Percentiles rank a stretch among this genome's conserved stretches.
Conservation (phyloP, 1,140 invertebrate genomes). For the Odontomachus brunneus region DNA sequence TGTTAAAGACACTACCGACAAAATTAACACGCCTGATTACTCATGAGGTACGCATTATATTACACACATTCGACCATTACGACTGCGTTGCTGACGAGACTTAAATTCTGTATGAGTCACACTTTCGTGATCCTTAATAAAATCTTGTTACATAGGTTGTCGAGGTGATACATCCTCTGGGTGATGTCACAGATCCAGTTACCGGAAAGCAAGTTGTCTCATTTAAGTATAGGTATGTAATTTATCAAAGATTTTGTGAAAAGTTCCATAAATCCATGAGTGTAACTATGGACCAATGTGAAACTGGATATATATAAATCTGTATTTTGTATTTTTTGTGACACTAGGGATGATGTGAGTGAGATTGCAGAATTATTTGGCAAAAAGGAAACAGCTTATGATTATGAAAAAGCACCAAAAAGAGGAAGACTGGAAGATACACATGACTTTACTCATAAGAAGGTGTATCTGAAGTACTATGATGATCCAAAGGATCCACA, state of each 20-base stretch:
- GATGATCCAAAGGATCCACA: conserved; percentile 89
- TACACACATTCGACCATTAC: not conserved
- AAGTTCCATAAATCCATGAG: not conserved
- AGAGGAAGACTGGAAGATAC: conserved; percentile 93
- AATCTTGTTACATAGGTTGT: conserved; percentile 85
- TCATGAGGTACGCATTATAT: conserved; percentile 86
- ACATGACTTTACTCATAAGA: conserved; percentile 92
- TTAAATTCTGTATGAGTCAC: conserved; percentile 7
- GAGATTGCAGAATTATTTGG: conserved; percentile 90
- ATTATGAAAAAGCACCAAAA: conserved; percentile 91
- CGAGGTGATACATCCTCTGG: conserved; percentile 92
- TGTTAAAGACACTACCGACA: conserved; percentile 90
- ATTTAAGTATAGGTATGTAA: conserved; percentile 87
- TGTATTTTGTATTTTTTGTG: conserved; percentile 43
- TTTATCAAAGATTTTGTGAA: not conserved
- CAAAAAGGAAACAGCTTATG: conserved; percentile 88
- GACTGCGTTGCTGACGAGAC: not conserved
- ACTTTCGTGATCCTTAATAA: conserved; percentile 21
- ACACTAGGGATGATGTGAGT: conserved; percentile 89
- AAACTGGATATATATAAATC: not conserved
- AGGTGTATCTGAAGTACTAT: conserved; percentile 91
- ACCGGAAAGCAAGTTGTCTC: conserved; percentile 92
- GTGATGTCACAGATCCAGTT: conserved; percentile 93
- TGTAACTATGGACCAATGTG: not conserved
- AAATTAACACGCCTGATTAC: conserved; percentile 91